These are phyloP conservation scores for Agapornis roseicollis DNA, from an alignment of 2,113 vertebrate genomes.

Conservation along the genomic window DNA sequence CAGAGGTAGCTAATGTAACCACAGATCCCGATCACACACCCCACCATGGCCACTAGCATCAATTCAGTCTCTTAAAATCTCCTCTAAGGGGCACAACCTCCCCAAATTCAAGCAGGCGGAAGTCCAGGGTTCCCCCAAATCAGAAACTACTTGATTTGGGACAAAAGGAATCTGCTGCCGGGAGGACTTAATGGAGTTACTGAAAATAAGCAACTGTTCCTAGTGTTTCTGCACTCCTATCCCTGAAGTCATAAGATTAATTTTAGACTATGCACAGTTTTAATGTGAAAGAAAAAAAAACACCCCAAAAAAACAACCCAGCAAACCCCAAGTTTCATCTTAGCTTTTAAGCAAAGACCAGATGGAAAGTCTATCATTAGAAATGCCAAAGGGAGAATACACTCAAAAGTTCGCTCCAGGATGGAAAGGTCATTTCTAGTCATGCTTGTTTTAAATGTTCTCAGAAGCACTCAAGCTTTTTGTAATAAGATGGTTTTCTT, in stretches of 20 bases:
- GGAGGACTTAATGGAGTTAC: neutral
- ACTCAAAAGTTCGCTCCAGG: constrained; percentile 43
- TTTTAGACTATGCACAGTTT: constrained; percentile 41
- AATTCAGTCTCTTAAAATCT: neutral
- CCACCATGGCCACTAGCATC: neutral
- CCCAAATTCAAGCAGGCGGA: neutral
- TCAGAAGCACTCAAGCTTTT: constrained; percentile 51
- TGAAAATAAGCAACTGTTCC: constrained; percentile 42
- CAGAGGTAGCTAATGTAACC: neutral
- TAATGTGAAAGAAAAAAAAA: neutral
- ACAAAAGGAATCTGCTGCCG: neutral
- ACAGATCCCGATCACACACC: neutral
- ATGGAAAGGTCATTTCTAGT: constrained; percentile 67
- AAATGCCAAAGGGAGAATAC: constrained; percentile 64
- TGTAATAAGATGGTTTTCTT: constrained; percentile 12
- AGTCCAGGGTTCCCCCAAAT: neutral
- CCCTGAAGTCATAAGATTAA: constrained; percentile 48
- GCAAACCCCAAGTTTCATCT: neutral
- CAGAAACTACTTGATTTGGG: neutral
- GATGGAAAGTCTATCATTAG: constrained; percentile 68
- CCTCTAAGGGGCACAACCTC: neutral
- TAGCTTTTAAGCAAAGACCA: constrained; percentile 65
- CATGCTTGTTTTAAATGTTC: constrained; percentile 58
- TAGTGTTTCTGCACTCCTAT: neutral
- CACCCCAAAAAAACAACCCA: too few relatives aligned